Conservation (phyloP, 64 coral and sea anemone genomes). For the Trachythela sp. region DNA sequence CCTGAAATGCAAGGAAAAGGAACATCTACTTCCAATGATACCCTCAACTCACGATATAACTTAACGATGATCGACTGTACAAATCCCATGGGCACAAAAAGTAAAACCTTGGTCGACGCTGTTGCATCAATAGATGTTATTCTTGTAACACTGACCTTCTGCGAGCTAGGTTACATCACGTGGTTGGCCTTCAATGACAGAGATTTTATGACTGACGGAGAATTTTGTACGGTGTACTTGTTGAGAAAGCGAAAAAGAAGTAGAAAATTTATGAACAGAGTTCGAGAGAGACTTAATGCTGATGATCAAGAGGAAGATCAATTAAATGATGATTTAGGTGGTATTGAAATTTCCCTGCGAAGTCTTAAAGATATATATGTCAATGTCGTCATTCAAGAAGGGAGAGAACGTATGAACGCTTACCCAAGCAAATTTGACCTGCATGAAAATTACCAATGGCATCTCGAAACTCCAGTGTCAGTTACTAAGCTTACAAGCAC, state of each 20-base stretch:
- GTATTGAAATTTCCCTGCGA: background rate
- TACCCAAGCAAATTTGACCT: background rate
- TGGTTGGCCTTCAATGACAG: background rate
- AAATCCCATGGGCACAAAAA: background rate
- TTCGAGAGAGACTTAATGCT: background rate
- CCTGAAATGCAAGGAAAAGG: background rate
- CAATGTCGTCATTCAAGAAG: constrained; percentile 21
- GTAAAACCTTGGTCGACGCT: background rate
- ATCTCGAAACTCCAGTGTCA: background rate
- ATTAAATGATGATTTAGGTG: background rate
- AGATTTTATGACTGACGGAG: background rate
- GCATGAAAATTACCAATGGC: background rate
- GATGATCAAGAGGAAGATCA: background rate
- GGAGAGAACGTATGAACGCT: background rate
- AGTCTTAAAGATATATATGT: background rate
- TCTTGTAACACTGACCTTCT: background rate
- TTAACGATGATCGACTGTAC: background rate
- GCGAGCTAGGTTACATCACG: background rate
- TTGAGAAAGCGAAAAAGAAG: background rate
- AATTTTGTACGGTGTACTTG: background rate
- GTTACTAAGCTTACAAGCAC: background rate
- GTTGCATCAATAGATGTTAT: background rate
- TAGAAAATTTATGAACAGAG: background rate
- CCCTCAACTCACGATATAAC: background rate
- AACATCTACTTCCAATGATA: background rate